Evolutionary conservation across 2,113 vertebrate genomes (phyloP), one percentile per base, ranked within the genome.

Genomic region (Gallinago media): DNA sequence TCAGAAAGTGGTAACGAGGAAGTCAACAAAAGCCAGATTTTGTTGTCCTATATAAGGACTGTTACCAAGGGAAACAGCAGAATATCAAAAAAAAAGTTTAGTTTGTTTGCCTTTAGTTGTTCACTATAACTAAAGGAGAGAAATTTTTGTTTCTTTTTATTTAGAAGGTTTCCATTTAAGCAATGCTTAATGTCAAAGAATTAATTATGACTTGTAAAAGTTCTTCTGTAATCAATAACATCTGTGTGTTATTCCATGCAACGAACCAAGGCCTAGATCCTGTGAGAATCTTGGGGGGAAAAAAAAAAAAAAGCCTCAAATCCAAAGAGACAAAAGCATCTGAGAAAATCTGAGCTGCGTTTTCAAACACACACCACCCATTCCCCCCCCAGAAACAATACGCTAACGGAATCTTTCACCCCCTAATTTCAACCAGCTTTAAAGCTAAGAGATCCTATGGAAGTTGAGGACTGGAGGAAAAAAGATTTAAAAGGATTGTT

Each of bases 1-100:
- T 18, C 74, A 88, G 54, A 92, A 75, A 80, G n/a, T 17, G 55
- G 67, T 7, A 65, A 79, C 5, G 38, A 59, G 65, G 65, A 80
- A 56, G 63, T 84, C 79, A 93, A 85, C 38, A 79, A 76, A 66
- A 85, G n/a, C 13, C 92, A 89, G 50, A 93, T 66, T 94, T 58
- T 75, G 26, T 55, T 73, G 62, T 42, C 76, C 85, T 55, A 20
- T 50, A 59, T 40, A 85, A 95, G 65, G 90, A 20, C 36, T 54
- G 81, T 88, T 70, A 87, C 93, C 78, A 76, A 66, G 55, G 27
- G 70, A 68, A 89, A 89, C n/a, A 65, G 66, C 18, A 89, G 80
- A 91, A 92, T 32, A 76, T 49, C 7, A 50, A 19, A 61, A 91
- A 92, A 73, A 73, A 73, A 88, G 63, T 75, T 73, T 4, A 10